Conservation (phyloP, 2,797 vertebrate species). For the Neopelma chrysocephalum region DNA sequence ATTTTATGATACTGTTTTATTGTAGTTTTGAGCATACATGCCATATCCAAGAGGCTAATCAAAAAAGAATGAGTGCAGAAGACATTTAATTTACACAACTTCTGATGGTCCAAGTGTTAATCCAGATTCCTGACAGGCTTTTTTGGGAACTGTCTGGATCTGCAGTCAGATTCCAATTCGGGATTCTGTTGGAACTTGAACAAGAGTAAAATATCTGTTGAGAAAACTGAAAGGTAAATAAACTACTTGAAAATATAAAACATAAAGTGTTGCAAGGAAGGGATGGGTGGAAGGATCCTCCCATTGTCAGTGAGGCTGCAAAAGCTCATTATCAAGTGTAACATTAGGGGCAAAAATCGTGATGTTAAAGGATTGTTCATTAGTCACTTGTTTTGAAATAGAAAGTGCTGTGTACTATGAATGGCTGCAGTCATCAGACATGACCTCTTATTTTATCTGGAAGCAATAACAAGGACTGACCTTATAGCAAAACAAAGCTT, state of each 20-base stretch:
- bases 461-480: not conserved
- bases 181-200: not conserved
- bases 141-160: not conserved
- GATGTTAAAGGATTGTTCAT: not conserved
- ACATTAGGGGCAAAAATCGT: not conserved
- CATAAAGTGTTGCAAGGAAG: not conserved
- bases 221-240: not conserved
- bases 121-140: not conserved
- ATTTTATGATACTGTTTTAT: not conserved
- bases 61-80: not conserved
- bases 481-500: not conserved
- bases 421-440: not conserved
- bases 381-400: constrained; percentile 1
- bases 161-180: not conserved
- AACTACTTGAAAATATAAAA: not conserved
- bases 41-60: not conserved
- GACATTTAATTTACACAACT: not conserved
- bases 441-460: not conserved
- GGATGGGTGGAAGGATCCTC: not conserved
- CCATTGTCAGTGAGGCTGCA: not conserved
- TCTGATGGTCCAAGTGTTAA: not conserved
- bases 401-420: not conserved
- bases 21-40: not conserved
- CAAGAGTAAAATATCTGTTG: not conserved
- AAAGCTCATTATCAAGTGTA: not conserved